phyloP scores from a whole-genome alignment of 2,888 invertebrate species.

The Oegoconia quadripuncta region DNA sequence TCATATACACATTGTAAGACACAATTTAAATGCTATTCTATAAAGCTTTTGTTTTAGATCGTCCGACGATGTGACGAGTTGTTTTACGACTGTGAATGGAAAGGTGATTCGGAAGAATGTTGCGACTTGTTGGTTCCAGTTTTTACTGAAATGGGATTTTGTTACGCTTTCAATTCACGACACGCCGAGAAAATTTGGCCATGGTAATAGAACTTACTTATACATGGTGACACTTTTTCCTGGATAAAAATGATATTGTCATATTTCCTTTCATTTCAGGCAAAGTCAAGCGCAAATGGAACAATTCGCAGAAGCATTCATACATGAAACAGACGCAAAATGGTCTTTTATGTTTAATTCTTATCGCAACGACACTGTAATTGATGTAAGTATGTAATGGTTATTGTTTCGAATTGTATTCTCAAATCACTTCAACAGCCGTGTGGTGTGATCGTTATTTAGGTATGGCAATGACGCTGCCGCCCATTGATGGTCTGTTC shows the following conservation, averaged over 20 bases:
- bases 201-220: too few species aligned
- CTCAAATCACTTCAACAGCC: too few species aligned
- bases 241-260: too few species aligned
- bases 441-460: too few species aligned
- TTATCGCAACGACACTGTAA: slow-evolving; percentile 60
- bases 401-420: too few species aligned
- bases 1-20: background rate
- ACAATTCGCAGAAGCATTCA: slow-evolving; percentile 71
- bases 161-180: slow-evolving; percentile 84
- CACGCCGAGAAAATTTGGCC: slow-evolving; percentile 78
- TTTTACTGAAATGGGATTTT: slow-evolving; percentile 87
- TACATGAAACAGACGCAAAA: slow-evolving; percentile 83
- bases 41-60: slow-evolving; percentile 53
- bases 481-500: too few species aligned
- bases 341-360: slow-evolving; percentile 81
- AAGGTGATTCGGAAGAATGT: slow-evolving; percentile 82
- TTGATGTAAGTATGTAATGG: slow-evolving; percentile 60
- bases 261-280: slow-evolving; percentile 10
- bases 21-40: background rate
- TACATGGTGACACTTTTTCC: too few species aligned
- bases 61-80: slow-evolving; percentile 80
- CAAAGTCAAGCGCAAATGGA: slow-evolving; percentile 46
- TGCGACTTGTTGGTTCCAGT: slow-evolving; percentile 83
- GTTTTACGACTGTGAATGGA: slow-evolving; percentile 82
- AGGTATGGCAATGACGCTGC: background rate